Percentiles rank a stretch among this genome's conserved stretches.
Conservation (phyloP, 2,888 invertebrate species). For the Caenorhabditis sulstoni region DNA sequence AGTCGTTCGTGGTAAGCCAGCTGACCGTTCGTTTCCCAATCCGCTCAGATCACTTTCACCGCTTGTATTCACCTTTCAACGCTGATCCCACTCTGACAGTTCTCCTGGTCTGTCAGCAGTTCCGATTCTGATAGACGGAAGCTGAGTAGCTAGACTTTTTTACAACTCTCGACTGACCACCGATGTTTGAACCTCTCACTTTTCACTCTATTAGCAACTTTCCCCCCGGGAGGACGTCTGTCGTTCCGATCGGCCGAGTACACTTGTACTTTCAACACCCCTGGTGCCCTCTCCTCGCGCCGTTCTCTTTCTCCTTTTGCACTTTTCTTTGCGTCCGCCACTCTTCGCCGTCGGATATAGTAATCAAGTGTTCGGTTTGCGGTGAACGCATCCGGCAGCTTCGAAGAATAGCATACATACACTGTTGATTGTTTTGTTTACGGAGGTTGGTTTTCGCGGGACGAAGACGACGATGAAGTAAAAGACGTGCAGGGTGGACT, state of each 20-base stretch:
- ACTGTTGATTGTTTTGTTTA: slow-evolving; percentile 55
- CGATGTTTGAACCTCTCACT: not conserved
- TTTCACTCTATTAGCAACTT: too few relatives aligned
- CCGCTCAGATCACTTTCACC: slow-evolving; percentile 46
- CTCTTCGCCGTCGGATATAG: slow-evolving; percentile 8
- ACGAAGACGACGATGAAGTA: slow-evolving; percentile 6
- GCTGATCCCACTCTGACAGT: slow-evolving; percentile 29
- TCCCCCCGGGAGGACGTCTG: slow-evolving; percentile 6
- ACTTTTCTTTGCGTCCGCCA: slow-evolving; percentile 4
- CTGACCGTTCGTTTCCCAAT: slow-evolving; percentile 45
- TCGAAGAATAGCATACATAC: slow-evolving; percentile 23
- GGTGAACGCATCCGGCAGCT: slow-evolving; percentile 42
- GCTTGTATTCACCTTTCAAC: slow-evolving; percentile 35
- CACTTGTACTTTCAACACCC: slow-evolving; percentile 48
- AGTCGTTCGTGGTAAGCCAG: slow-evolving; percentile 24
- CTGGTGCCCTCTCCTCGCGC: slow-evolving; percentile 18
- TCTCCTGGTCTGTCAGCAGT: not conserved
- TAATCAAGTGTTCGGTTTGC: not conserved
- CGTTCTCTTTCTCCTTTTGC: slow-evolving; percentile 15
- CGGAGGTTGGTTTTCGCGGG: slow-evolving; percentile 25
- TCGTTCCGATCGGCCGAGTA: slow-evolving; percentile 42
- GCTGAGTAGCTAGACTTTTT: not conserved
- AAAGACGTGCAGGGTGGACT: slow-evolving; percentile 15
- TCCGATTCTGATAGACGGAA: not conserved
- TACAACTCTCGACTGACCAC: too few relatives aligned